A percentile compares a stretch with the other conserved stretches of the same genome.
Evolutionary conservation across 2,797 vertebrate genomes (phyloP).

Genomic region (Cirrhinus mrigala): DNA sequence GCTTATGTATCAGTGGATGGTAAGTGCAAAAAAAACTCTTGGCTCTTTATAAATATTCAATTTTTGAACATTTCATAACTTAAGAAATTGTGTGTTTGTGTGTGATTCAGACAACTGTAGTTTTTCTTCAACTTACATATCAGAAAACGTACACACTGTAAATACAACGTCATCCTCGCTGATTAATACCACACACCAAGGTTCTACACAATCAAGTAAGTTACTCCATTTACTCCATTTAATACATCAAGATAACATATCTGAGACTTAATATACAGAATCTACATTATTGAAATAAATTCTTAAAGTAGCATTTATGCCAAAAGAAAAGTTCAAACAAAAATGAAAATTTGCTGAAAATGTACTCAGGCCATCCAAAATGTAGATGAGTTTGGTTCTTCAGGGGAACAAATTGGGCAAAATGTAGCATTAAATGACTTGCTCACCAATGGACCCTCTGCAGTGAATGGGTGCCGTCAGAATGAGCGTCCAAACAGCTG

Average conservation of each 20-base stretch:
- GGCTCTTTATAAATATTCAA: background rate
- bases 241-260: background rate
- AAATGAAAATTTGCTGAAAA: background rate
- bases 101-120: conserved; percentile 30
- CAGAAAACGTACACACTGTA: background rate
- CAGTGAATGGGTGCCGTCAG: background rate
- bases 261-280: background rate
- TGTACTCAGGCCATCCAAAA: background rate
- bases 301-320: background rate
- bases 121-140: background rate
- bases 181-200: background rate
- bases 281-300: background rate
- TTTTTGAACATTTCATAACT: background rate
- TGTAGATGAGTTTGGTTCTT: background rate
- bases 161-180: background rate
- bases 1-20: background rate
- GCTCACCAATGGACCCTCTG: background rate
- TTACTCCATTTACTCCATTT: background rate
- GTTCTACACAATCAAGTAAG: conserved; percentile 5
- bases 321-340: background rate
- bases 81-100: background rate
- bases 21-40: background rate
- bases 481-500: background rate
- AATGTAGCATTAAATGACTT: background rate
- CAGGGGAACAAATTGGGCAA: background rate